Evolutionary conservation across 2,797 vertebrate genomes (phyloP).

Genomic region (Choloepus didactylus): DNA sequence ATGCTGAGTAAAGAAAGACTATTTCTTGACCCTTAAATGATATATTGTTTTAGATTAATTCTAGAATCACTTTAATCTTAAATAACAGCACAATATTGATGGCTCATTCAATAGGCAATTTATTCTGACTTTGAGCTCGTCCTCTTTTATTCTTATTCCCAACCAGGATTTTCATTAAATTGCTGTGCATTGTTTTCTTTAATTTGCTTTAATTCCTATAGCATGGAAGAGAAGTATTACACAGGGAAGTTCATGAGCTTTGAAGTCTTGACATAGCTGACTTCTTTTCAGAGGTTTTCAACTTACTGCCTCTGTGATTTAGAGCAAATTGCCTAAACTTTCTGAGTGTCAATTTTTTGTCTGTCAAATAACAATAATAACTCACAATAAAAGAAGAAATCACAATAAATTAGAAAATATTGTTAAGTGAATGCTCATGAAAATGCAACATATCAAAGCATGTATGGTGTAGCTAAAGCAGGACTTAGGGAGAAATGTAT

Average conservation of each 20-base stretch:
- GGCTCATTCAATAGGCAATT: background rate
- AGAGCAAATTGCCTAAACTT: background rate
- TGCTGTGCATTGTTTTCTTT: background rate
- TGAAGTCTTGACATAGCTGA: background rate
- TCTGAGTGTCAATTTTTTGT: background rate
- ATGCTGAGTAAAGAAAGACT: background rate
- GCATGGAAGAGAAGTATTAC: background rate
- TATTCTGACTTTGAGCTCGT: background rate
- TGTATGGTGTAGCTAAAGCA: background rate
- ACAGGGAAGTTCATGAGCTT: background rate
- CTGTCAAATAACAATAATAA: background rate
- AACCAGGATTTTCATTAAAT: background rate
- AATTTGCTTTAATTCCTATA: background rate
- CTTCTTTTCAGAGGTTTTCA: constrained; percentile 27
- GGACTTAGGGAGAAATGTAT: background rate
- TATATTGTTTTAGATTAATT: background rate
- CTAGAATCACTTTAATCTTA: constrained; percentile 37
- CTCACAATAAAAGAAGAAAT: background rate
- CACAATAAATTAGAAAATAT: constrained; percentile 39
- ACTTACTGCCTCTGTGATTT: constrained; percentile 25
- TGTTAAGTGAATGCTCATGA: background rate
- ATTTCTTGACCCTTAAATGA: constrained; percentile 20
- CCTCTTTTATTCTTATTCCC: background rate
- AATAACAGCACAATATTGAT: background rate
- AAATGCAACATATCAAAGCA: background rate